Percentiles rank a stretch among this genome's conserved stretches.
phyloP scores from a whole-genome alignment of 2,888 invertebrate genomes.

The Drosophila ezoana region DNA sequence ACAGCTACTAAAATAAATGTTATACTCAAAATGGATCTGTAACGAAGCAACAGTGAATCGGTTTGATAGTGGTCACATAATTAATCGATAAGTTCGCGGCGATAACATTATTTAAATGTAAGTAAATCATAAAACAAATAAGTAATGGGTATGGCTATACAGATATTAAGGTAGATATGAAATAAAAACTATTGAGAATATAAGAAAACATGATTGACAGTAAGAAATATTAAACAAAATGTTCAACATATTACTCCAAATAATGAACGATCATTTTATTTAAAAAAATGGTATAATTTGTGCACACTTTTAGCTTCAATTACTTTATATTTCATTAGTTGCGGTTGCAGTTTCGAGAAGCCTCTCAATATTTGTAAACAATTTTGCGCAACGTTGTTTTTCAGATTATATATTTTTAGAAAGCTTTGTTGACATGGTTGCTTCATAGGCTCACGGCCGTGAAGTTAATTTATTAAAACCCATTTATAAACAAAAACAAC shows the following conservation, averaged over 20 bases:
- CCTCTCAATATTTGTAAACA: slow-evolving; percentile 10
- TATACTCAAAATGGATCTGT: slow-evolving; percentile 33
- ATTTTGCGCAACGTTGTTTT: slow-evolving; percentile 19
- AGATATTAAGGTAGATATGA: background rate
- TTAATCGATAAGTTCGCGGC: slow-evolving; percentile 24
- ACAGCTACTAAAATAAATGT: slow-evolving; percentile 8
- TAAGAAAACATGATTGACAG: too few relatives aligned
- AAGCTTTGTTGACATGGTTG: slow-evolving; percentile 43
- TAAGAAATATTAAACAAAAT: background rate
- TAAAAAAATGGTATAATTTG: background rate
- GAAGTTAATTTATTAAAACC: slow-evolving; percentile 38
- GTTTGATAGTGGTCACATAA: background rate
- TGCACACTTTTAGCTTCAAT: too few relatives aligned
- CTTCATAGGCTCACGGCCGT: slow-evolving; percentile 38
- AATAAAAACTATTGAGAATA: too few relatives aligned
- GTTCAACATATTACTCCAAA: background rate
- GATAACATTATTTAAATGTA: slow-evolving; percentile 1
- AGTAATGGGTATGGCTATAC: background rate
- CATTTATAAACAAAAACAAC: slow-evolving; percentile 35
- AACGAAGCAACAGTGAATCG: slow-evolving; percentile 13
- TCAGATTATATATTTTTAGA: slow-evolving; percentile 36
- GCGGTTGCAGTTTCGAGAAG: background rate
- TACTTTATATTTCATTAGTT: too few relatives aligned
- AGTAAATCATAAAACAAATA: background rate
- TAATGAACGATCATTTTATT: background rate